phyloP scores from a whole-genome alignment of 1,140 invertebrate species.

The Meloidogyne hapla region DNA sequence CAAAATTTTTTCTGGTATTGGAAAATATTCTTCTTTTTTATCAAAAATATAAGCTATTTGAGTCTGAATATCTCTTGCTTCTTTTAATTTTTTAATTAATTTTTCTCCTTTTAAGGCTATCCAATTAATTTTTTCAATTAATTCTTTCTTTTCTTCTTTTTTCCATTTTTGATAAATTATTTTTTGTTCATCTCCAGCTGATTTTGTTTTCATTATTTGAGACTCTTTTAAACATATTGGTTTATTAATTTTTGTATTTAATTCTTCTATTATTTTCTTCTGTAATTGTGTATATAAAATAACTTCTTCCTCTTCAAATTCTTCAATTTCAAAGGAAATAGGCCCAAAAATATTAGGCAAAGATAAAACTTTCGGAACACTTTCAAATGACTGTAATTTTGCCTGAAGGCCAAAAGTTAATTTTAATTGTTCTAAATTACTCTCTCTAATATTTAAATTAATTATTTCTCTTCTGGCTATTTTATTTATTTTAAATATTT shows the following conservation, averaged over 20 bases:
- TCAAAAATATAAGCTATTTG: slow-evolving; percentile 48
- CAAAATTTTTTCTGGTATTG: slow-evolving; percentile 10
- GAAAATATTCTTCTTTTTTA: slow-evolving; percentile 8
- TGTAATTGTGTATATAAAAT: slow-evolving; percentile 52
- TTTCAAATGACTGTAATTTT: slow-evolving; percentile 4
- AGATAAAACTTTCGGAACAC: slow-evolving; percentile 14
- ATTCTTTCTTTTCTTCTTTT: slow-evolving; percentile 30
- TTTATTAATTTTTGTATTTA: slow-evolving; percentile 35
- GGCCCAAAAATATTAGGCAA: slow-evolving; percentile 19
- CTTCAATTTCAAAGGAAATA: slow-evolving; percentile 26
- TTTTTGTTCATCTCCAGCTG: slow-evolving; percentile 46
- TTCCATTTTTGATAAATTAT: slow-evolving; percentile 43
- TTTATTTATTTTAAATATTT: slow-evolving; percentile 7
- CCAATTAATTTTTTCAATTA: background rate
- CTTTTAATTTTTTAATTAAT: slow-evolving; percentile 26
- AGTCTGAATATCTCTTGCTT: slow-evolving; percentile 41
- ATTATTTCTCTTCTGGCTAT: background rate
- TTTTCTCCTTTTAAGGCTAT: slow-evolving; percentile 24
- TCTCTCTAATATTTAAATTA: slow-evolving; percentile 9
- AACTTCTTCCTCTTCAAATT: slow-evolving; percentile 55
- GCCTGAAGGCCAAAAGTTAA: slow-evolving; percentile 25
- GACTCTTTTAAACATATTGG: slow-evolving; percentile 41
- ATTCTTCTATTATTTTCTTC: slow-evolving; percentile 29
- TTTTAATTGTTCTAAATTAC: slow-evolving; percentile 13
- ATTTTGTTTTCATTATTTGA: slow-evolving; percentile 40